Conservation (phyloP, 2,797 vertebrate species). For the Sebastes flavidus region DNA sequence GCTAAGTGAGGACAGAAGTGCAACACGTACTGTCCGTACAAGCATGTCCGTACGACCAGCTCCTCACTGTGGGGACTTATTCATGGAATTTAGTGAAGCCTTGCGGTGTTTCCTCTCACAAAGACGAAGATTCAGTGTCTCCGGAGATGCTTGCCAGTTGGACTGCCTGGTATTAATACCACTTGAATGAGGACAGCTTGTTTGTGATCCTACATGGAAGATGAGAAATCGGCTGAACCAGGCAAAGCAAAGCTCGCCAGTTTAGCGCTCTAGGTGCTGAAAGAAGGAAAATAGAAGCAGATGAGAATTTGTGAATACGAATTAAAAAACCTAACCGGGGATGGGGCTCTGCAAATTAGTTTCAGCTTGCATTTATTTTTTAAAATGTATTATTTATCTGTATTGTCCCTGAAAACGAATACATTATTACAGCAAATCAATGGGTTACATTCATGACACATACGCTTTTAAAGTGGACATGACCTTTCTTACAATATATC, state of each 20-base stretch:
- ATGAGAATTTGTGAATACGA: slow-evolving; percentile 7
- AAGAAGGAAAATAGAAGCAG: slow-evolving; percentile 21
- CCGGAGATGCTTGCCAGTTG: slow-evolving; percentile 17
- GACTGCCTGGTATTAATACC: slow-evolving; percentile 21
- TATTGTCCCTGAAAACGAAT: too few relatives aligned
- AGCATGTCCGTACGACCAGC: neutral
- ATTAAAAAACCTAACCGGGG: neutral
- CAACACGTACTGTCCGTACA: neutral
- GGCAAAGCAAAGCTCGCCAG: neutral
- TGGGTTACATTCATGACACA: too few relatives aligned
- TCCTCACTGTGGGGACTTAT: neutral
- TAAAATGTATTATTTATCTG: too few relatives aligned
- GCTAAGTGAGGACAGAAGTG: neutral
- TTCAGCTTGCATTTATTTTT: too few relatives aligned
- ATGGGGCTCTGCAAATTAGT: neutral
- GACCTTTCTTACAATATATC: too few relatives aligned
- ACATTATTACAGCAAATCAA: too few relatives aligned
- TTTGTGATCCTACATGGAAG: slow-evolving; percentile 3
- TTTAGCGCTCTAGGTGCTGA: neutral
- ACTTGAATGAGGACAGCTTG: slow-evolving; percentile 28
- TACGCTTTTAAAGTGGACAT: too few relatives aligned
- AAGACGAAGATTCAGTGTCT: slow-evolving; percentile 15
- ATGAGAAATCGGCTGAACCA: slow-evolving; percentile 4
- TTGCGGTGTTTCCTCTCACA: slow-evolving; percentile 15
- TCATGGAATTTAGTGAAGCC: slow-evolving; percentile 17